Evolutionary conservation across 2,113 vertebrate genomes (phyloP), one percentile per base, ranked within the genome.

Genomic region (Oenanthe oenanthe): DNA sequence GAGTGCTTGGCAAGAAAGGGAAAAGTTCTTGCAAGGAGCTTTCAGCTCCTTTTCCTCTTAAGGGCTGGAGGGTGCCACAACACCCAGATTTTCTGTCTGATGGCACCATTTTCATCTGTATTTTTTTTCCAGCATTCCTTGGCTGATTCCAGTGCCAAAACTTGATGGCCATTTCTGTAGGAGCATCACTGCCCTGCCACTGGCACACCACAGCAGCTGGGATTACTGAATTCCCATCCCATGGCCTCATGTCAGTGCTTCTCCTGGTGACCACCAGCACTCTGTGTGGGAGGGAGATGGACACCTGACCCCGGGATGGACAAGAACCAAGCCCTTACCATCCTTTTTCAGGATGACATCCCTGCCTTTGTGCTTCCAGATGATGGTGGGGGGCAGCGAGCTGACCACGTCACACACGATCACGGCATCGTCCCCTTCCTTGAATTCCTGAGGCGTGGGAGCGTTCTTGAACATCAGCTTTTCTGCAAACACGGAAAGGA

Each of bases 381-480:
- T 98, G 95, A 99, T 98, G 38, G 98, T 98, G 22, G 99, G 99
- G 20, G 98, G 98, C n/a, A 99, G 98, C 0, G 98, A 99, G 94
- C 99, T 99, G 97, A 98, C 96, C 78, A 99, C 98, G 10, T 99
- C 99, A 82, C 99, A 99, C 42, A 99, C 93, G 1, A 99, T 98
- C 96, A 98, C 98, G 2, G 99, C 99, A 14, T 98, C 98, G 32
- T 99, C 99, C 21, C 99, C 99, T 75, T 99, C 99, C 26, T 97
- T 99, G 95, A 99, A 99, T 63, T 99, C 99, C 97, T 99, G 99
- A 2, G 99, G 99, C 28, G 99, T 99, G 9, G 99, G 99, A 10
- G 98, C 99, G 6, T 99, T 99, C 93, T 98, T 99, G 98, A 99
- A 99, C 96, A 99, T 99, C 90, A 99, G 98, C 96, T 98, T 99